A percentile compares a stretch with the other conserved stretches of the same genome.
phyloP scores from a whole-genome alignment of 92 coral and sea anemone species.

The Paramuricea clavata region DNA sequence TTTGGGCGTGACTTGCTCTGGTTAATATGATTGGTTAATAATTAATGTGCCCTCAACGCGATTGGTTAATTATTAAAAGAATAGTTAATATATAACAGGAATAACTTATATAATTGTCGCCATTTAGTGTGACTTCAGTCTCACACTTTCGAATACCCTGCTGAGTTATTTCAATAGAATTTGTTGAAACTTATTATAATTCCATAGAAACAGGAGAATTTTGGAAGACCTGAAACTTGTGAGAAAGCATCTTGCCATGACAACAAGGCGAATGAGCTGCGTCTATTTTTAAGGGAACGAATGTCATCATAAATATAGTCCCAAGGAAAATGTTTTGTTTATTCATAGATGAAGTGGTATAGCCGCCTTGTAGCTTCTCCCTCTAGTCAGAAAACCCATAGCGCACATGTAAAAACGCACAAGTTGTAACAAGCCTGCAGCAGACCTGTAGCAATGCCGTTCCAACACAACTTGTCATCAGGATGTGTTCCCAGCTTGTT shows the following conservation, averaged over 20 bases:
- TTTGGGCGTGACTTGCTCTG: conserved; percentile 7
- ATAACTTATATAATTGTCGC: neutral
- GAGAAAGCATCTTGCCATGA: neutral
- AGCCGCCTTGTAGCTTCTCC: no score
- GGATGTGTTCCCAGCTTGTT: no score
- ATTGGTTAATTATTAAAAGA: neutral
- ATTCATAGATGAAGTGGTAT: no score
- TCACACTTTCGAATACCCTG: neutral
- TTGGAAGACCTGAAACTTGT: neutral
- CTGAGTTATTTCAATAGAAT: neutral
- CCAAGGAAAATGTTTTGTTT: no score
- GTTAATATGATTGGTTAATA: conserved; percentile 23
- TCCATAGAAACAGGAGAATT: neutral
- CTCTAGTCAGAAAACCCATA: no score
- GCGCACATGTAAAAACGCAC: no score
- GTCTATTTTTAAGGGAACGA: no score
- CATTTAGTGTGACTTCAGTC: neutral
- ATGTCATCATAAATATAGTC: no score
- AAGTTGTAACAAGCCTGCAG: no score
- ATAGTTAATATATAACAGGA: neutral
- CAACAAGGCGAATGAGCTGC: neutral
- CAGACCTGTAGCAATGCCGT: no score
- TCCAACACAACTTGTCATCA: no score
- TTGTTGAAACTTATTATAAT: neutral
- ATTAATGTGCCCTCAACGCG: neutral